A percentile compares a stretch with the other conserved stretches of the same genome.
phyloP scores from a whole-genome alignment of 2,888 invertebrate genomes.

The Zele albiditarsus region DNA sequence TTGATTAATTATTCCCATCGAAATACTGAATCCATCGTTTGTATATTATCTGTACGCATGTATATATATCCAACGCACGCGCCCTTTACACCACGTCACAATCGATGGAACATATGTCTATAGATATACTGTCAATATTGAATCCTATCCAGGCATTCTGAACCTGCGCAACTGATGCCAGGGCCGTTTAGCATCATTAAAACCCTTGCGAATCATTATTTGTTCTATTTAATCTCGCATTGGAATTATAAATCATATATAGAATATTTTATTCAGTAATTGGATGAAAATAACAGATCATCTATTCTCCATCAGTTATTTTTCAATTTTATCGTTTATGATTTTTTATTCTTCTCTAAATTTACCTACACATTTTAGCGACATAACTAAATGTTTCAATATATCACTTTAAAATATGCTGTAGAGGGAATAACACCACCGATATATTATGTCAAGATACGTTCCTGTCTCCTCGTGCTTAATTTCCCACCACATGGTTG shows the following conservation, averaged over 20 bases:
- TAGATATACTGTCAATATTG: conserved; percentile 34
- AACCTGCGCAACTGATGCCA: conserved; percentile 45
- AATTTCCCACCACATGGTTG: conserved; percentile 60
- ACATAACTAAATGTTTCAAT: too few relatives aligned
- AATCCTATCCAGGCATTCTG: conserved; percentile 34
- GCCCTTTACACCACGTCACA: conserved; percentile 36
- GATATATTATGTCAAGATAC: conserved; percentile 39
- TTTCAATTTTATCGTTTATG: too few relatives aligned
- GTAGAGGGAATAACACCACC: not conserved
- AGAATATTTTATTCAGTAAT: too few relatives aligned
- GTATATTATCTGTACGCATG: not conserved
- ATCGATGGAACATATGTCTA: conserved; percentile 48
- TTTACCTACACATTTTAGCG: too few relatives aligned
- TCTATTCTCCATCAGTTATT: too few relatives aligned
- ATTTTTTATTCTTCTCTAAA: too few relatives aligned
- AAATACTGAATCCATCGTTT: not conserved
- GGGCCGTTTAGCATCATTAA: conserved; percentile 38
- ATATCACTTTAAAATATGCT: too few relatives aligned
- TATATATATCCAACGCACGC: conserved; percentile 46
- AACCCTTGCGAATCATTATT: not conserved
- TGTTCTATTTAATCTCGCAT: too few relatives aligned
- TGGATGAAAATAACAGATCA: too few relatives aligned
- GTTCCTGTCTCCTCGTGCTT: conserved; percentile 58
- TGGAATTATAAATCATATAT: too few relatives aligned
- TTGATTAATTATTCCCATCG: too few relatives aligned